Evolutionary conservation across 92 coral and sea anemone species (phyloP).

Genomic region (Hydrozoanthus gracilis): DNA sequence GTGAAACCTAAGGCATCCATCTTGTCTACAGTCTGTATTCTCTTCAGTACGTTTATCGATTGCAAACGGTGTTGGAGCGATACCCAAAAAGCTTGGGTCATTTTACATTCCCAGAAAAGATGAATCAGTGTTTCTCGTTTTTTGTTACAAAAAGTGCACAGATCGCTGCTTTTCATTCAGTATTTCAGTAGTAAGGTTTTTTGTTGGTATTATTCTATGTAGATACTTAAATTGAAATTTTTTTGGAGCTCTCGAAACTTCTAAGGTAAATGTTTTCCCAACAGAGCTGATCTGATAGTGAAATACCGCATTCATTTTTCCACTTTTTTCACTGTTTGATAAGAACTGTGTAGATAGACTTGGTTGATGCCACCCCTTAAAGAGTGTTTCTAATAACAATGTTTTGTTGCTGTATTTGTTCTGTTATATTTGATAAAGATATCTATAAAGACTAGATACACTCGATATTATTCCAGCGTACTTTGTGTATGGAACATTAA

Average conservation of each 20-base stretch:
- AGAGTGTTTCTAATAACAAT: too few relatives aligned
- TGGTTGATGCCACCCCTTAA: too few relatives aligned
- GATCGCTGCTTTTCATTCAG: constrained; percentile 2
- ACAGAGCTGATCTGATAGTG: constrained; percentile 12
- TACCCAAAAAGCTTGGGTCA: constrained; percentile 2
- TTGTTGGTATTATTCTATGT: constrained; percentile 18
- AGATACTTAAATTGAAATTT: constrained; percentile 5
- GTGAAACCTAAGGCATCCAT: constrained; percentile 11
- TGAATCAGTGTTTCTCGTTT: constrained; percentile 13
- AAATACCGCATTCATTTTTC: neutral
- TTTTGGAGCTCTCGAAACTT: constrained; percentile 7
- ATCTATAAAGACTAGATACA: too few relatives aligned
- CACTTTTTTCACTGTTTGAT: neutral
- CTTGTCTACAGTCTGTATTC: constrained; percentile 6
- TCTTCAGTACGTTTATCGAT: constrained; percentile 13
- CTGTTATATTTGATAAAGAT: too few relatives aligned
- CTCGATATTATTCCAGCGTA: constrained; percentile 8
- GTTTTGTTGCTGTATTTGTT: too few relatives aligned
- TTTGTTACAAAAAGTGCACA: constrained; percentile 13
- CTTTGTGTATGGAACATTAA: neutral
- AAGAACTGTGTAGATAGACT: too few relatives aligned
- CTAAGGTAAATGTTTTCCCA: constrained; percentile 15
- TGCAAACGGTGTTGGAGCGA: constrained; percentile 8
- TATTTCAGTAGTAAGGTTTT: constrained; percentile 1
- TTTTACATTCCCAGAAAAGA: constrained; percentile 10